phyloP scores from a whole-genome alignment of 2,113 vertebrate species.

The Heterochromis multidens region DNA sequence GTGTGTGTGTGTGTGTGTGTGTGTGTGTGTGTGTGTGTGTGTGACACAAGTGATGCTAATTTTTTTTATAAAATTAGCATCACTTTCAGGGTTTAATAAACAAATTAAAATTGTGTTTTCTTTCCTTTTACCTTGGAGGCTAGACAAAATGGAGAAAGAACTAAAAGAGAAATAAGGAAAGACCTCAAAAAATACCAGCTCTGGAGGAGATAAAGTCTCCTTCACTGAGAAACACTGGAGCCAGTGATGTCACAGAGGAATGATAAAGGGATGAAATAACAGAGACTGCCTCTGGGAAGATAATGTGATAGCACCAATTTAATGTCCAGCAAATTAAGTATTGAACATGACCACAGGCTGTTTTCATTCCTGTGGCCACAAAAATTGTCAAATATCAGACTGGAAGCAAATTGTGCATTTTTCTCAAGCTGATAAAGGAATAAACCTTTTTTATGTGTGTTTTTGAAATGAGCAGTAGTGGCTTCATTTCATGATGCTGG shows the following conservation, averaged over 20 bases:
- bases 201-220: slow-evolving; percentile 11
- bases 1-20: too few species aligned
- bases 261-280: slow-evolving; percentile 42
- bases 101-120: not conserved
- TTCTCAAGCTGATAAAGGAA: not conserved
- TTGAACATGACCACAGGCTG: not conserved
- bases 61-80: not conserved
- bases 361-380: not conserved
- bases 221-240: slow-evolving; percentile 2
- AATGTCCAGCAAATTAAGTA: slow-evolving; percentile 7
- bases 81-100: not conserved
- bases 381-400: not conserved
- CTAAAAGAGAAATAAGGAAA: not conserved
- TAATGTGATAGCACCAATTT: not conserved
- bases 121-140: not conserved
- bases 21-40: not conserved
- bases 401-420: not conserved
- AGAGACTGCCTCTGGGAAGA: slow-evolving; percentile 23
- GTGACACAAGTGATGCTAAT: too few species aligned
- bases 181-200: slow-evolving; percentile 20
- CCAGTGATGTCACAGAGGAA: slow-evolving; percentile 29
- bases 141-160: not conserved
- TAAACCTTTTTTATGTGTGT: not conserved
- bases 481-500: not conserved
- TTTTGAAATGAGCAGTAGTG: not conserved